Evolutionary conservation across 2,888 invertebrate genomes (phyloP), one percentile per base, ranked within the genome.

Genomic region (Mythimna pallens): DNA sequence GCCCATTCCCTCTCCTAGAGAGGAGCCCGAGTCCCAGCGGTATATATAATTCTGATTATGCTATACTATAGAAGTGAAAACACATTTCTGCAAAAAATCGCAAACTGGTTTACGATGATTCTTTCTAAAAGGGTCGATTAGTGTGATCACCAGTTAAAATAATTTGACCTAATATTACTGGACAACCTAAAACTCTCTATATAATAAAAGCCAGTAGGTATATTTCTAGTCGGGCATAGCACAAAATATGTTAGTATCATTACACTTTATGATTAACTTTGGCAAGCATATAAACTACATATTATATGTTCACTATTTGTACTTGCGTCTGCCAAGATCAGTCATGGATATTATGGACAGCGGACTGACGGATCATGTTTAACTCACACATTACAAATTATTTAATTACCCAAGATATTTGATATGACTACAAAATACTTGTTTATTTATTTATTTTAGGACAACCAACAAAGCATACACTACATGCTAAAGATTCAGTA

Each of bases 281-380:
- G 94, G 94, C 93, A 93, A 93, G 92, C 88, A 75, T 88, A 87
- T 89, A 87, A 87, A 83, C 82, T 89, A 89, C 80, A 86, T 85
- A 86, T 74, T n/a, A 78, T 85, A 86, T 76, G 77, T 80, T 77
- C 77, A 86, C 83, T 70, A 86, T 93, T 93, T 93, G 93, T 93
- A 93, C 93, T 93, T 87, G 87, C 73, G 78, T 84, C 76, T 83
- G 85, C 82, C 86, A 86, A 86, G 78, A 61, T 90, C 86, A 90
- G 92, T 92, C 93, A 92, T 92, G 91, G 91, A 89, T 89, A 81
- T 68, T 54, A 71, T 73, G 67, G 67, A 74, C 71, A 71, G 69
- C 36, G 65, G 68, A 82, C 65, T 73, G 67, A 69, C 30, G 47
- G 47, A 34, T 78, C 43, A 62, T 63, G n/a, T 64, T 62, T 20